Evolutionary conservation across 1,140 invertebrate genomes (phyloP).

Genomic region (Lepidotrigona ventralis): DNA sequence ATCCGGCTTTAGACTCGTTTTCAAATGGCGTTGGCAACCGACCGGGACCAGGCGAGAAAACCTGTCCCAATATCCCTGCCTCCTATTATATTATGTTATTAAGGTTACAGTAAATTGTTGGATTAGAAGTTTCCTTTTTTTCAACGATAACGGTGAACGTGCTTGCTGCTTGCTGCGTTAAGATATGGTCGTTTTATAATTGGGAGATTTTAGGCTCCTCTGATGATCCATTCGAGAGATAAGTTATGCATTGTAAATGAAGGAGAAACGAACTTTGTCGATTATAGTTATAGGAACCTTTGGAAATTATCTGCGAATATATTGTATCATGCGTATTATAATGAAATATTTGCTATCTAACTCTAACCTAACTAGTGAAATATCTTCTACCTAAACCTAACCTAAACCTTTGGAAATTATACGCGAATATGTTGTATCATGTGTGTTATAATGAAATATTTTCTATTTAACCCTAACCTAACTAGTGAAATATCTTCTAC

Average conservation of each 20-base stretch:
- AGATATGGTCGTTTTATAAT: neutral
- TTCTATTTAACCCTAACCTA: no score
- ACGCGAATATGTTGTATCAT: no score
- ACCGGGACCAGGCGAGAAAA: neutral
- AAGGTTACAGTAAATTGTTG: conserved; percentile 14
- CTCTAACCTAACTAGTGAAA: no score
- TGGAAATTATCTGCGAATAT: neutral
- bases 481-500: no score
- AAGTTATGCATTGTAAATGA: neutral
- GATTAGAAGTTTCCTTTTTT: neutral
- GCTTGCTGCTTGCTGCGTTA: neutral
- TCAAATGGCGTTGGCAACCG: neutral
- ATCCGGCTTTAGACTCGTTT: neutral
- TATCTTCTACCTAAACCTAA: no score
- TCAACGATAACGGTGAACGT: neutral
- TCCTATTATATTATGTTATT: conserved; percentile 8
- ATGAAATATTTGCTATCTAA: neutral
- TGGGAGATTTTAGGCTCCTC: neutral
- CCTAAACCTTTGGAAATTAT: no score
- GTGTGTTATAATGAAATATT: no score
- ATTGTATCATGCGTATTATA: neutral
- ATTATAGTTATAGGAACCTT: neutral
- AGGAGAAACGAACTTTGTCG: neutral
- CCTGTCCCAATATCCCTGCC: neutral
- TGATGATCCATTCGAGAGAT: neutral